These are phyloP conservation scores for Lagocephalus sceleratus DNA, from an alignment of 2,797 vertebrate species.

Conservation along the genomic window DNA sequence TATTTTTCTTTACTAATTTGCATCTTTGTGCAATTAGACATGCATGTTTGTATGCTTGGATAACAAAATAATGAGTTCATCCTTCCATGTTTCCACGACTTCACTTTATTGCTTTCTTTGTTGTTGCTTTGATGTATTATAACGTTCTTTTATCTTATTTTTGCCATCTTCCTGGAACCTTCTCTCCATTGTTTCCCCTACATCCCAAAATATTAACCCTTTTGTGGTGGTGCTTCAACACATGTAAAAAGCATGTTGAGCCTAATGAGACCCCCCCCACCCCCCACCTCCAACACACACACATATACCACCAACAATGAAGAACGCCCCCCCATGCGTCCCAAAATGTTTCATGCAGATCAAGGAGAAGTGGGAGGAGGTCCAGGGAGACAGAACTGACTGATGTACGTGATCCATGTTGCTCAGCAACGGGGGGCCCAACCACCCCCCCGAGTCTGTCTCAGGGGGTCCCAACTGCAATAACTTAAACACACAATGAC, in stretches of 20 bases:
- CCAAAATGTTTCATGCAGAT: constrained; percentile 40
- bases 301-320: no score
- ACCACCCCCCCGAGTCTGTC: constrained; percentile 21
- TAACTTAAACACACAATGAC: constrained; percentile 35
- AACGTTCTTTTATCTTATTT: constrained; percentile 31
- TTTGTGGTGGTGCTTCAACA: constrained; percentile 31
- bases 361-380: constrained; percentile 13
- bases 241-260: constrained; percentile 13
- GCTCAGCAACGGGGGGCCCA: constrained; percentile 24
- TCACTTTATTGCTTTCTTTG: constrained; percentile 10
- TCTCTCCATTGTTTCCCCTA: not conserved
- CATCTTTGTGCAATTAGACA: not conserved
- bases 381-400: constrained; percentile 51
- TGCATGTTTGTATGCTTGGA: constrained; percentile 1
- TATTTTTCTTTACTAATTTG: not conserved
- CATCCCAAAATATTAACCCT: no score
- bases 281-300: constrained; percentile 9
- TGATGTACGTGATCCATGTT: constrained; percentile 48
- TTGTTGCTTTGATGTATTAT: constrained; percentile 25
- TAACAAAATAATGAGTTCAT: not conserved
- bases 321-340: constrained; percentile 19
- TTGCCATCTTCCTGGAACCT: constrained; percentile 19
- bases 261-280: constrained; percentile 38
- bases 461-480: constrained; percentile 34
- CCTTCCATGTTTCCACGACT: not conserved